phyloP scores from a whole-genome alignment of 64 coral and sea anemone genomes.

The Porites australiensis region DNA sequence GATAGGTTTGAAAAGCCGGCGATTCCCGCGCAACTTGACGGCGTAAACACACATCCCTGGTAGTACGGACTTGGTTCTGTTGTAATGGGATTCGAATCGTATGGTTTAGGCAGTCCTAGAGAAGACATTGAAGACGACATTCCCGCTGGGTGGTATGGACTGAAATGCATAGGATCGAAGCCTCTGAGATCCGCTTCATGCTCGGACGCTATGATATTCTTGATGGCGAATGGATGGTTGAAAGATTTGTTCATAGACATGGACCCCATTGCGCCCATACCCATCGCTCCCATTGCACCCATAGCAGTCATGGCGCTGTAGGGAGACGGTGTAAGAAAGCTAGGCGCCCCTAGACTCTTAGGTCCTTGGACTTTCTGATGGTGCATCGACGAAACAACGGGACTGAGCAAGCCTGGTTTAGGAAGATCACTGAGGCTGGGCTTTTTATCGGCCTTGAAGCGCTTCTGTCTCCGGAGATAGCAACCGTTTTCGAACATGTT shows the following conservation, averaged over 20 bases:
- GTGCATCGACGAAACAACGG: slow-evolving; percentile 61
- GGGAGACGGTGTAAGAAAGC: slow-evolving; percentile 86
- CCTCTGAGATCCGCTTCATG: slow-evolving; percentile 98
- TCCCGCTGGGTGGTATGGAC: slow-evolving; percentile 87
- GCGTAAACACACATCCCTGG: slow-evolving; percentile 95
- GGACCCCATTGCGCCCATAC: slow-evolving; percentile 58
- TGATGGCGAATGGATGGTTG: slow-evolving; percentile 99
- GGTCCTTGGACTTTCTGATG: slow-evolving; percentile 77
- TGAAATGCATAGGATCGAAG: slow-evolving; percentile 96
- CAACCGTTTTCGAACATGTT: slow-evolving; percentile 99
- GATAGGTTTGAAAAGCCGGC: slow-evolving; percentile 90
- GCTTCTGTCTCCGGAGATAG: slow-evolving; percentile 97
- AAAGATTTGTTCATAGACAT: slow-evolving; percentile 91
- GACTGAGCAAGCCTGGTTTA: slow-evolving; percentile 85
- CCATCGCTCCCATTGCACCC: slow-evolving; percentile 66
- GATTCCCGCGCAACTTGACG: slow-evolving; percentile 90
- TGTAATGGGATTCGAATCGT: slow-evolving; percentile 89
- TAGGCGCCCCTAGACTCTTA: slow-evolving; percentile 75
- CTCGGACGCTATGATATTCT: slow-evolving; percentile 98
- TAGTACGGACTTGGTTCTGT: slow-evolving; percentile 94
- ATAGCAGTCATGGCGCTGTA: slow-evolving; percentile 86
- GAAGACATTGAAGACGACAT: slow-evolving; percentile 87
- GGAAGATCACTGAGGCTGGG: slow-evolving; percentile 94
- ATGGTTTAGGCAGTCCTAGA: slow-evolving; percentile 95
- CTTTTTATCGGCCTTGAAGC: slow-evolving; percentile 99